A percentile compares a stretch with the other conserved stretches of the same genome.
Conservation (phyloP, 2,113 vertebrate genomes). For the Xiphophorus hellerii region DNA sequence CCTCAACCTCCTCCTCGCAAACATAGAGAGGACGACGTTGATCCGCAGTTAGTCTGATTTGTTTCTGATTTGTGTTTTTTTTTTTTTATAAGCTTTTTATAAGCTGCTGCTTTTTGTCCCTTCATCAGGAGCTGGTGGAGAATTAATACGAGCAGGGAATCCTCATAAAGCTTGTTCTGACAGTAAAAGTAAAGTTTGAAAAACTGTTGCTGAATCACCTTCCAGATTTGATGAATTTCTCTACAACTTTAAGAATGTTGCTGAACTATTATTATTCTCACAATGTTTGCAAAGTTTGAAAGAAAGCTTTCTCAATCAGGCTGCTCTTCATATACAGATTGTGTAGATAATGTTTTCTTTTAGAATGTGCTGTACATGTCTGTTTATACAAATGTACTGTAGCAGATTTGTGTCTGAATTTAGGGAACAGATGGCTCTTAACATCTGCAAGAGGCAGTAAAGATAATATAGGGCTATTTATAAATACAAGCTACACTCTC, state of each 20-base stretch:
- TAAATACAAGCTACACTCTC: neutral
- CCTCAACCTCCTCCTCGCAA: slow-evolving; percentile 68
- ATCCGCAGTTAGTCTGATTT: slow-evolving; percentile 74
- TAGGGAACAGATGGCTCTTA: neutral
- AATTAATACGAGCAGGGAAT: neutral
- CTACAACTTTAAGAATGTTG: neutral
- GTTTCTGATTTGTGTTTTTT: neutral
- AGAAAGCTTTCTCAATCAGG: neutral
- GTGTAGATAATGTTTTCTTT: neutral
- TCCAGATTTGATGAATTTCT: neutral
- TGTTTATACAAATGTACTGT: neutral
- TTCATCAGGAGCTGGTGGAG: neutral
- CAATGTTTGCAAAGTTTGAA: neutral
- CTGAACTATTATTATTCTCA: neutral
- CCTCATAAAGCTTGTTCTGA: neutral
- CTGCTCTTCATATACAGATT: too few species aligned
- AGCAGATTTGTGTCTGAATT: slow-evolving; percentile 1
- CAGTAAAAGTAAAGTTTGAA: slow-evolving; percentile 3
- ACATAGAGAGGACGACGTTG: slow-evolving; percentile 77
- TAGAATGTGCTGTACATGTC: neutral
- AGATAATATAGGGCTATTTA: neutral
- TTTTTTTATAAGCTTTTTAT: neutral
- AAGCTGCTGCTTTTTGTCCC: neutral
- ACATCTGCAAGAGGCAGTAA: neutral
- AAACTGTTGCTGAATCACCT: neutral